These are phyloP conservation scores for Hemicentrotus pulcherrimus DNA, from an alignment of 35 echinoderm and acorn worm species.

Conservation along the genomic window DNA sequence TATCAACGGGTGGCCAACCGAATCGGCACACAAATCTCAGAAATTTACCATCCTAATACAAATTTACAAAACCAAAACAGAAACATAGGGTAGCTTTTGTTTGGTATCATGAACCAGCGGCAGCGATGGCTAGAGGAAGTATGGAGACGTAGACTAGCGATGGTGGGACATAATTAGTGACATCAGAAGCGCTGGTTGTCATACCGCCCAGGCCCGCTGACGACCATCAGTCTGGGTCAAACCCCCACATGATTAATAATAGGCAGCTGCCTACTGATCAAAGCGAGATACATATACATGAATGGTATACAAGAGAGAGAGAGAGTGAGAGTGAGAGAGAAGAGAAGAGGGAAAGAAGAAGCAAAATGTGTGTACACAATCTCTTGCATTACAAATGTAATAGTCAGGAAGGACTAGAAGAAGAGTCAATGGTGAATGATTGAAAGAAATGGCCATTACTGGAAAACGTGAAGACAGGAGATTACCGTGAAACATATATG, in stretches of 20 bases:
- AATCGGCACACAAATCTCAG: no score
- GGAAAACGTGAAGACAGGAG: no score
- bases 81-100: background rate
- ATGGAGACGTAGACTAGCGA: background rate
- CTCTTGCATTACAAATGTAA: background rate
- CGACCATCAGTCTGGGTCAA: constrained; percentile 47
- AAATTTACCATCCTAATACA: no score
- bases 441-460: background rate
- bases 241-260: constrained; percentile 55
- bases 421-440: background rate
- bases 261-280: constrained; percentile 46
- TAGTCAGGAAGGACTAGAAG: background rate
- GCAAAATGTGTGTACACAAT: background rate
- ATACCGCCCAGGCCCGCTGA: constrained; percentile 37
- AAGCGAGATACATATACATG: constrained; percentile 14
- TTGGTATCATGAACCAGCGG: background rate
- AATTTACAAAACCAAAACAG: background rate
- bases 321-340: background rate
- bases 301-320: background rate
- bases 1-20: no score
- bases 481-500: no score
- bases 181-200: constrained; percentile 43
- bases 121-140: background rate
- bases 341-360: background rate
- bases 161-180: constrained; percentile 23